Percentiles rank a stretch among this genome's conserved stretches.
Evolutionary conservation across 2,888 invertebrate species (phyloP).

Genomic region (Rotaria magnacalcarata): DNA sequence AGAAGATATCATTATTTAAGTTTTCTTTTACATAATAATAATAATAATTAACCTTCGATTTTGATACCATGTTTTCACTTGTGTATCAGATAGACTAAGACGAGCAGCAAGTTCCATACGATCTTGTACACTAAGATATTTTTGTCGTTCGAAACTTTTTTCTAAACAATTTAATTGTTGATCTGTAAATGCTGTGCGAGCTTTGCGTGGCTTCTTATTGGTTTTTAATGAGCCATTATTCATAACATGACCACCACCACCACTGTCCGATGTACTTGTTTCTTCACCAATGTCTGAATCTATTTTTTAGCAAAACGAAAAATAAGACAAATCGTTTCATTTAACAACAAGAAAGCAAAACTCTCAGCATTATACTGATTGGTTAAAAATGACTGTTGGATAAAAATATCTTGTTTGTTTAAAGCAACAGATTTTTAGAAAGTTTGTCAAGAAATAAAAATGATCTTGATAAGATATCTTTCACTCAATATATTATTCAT

Average conservation of each 20-base stretch:
- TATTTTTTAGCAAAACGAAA: background rate
- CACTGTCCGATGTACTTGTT: constrained; percentile 6
- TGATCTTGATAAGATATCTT: background rate
- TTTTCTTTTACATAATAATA: no score
- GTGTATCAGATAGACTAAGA: constrained; percentile 90
- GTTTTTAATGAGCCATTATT: background rate
- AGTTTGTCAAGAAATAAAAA: background rate
- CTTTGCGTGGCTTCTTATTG: constrained; percentile 85
- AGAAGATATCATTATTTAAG: no score
- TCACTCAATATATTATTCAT: background rate
- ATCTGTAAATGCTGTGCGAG: constrained; percentile 95
- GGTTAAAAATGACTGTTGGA: background rate
- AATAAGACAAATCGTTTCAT: background rate
- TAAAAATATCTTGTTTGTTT: background rate
- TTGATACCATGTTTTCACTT: constrained; percentile 99
- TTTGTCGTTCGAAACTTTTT: constrained; percentile 91
- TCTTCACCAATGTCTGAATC: constrained; percentile 1
- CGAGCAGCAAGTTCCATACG: constrained; percentile 92
- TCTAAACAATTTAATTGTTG: constrained; percentile 85
- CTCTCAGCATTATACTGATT: background rate
- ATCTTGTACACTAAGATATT: constrained; percentile 73
- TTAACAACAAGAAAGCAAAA: background rate
- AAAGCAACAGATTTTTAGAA: background rate
- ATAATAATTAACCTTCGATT: constrained; percentile 66
- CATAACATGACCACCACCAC: constrained; percentile 5